These are phyloP conservation scores for Entosphenus tridentatus DNA, from an alignment of 2,113 vertebrate genomes.

Conservation along the genomic window DNA sequence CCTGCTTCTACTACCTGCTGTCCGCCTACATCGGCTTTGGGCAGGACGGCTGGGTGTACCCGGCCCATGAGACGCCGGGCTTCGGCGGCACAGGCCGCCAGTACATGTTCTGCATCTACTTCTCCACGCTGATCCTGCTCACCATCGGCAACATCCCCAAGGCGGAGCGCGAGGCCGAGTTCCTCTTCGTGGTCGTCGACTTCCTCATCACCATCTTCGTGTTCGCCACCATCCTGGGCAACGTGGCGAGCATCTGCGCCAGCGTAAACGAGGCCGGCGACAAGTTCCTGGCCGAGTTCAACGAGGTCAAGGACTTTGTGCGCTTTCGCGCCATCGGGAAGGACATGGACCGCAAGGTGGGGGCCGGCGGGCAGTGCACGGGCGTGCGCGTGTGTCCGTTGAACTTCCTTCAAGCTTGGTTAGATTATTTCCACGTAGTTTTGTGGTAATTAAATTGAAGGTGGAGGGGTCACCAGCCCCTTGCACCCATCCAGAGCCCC, in stretches of 20 bases:
- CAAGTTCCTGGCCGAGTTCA: slow-evolving; percentile 43
- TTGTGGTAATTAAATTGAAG: too few relatives aligned
- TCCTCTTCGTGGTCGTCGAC: slow-evolving; percentile 47
- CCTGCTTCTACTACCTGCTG: slow-evolving; percentile 57
- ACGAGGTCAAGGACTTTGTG: slow-evolving; percentile 45
- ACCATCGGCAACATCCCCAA: slow-evolving; percentile 45
- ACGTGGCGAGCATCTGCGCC: slow-evolving; percentile 41
- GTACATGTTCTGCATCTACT: slow-evolving; percentile 74
- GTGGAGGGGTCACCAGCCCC: too few relatives aligned
- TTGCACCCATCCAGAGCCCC: too few relatives aligned
- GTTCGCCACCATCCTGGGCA: slow-evolving; percentile 62
- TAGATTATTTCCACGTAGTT: too few relatives aligned
- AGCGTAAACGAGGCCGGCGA: slow-evolving; percentile 33
- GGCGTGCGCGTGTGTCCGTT: too few relatives aligned
- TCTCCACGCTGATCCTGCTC: slow-evolving; percentile 53
- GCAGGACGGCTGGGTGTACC: slow-evolving; percentile 50
- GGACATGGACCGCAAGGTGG: slow-evolving; percentile 15
- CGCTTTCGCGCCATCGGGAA: slow-evolving; percentile 20
- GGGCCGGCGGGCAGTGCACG: too few relatives aligned
- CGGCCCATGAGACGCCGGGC: slow-evolving; percentile 23
- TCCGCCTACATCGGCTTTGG: slow-evolving; percentile 46
- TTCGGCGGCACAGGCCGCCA: slow-evolving; percentile 29
- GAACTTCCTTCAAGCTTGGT: too few relatives aligned
- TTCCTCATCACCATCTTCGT: slow-evolving; percentile 62
- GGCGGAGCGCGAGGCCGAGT: slow-evolving; percentile 35